phyloP scores from a whole-genome alignment of 2,888 invertebrate species.

The Cylindroiulus punctatus region DNA sequence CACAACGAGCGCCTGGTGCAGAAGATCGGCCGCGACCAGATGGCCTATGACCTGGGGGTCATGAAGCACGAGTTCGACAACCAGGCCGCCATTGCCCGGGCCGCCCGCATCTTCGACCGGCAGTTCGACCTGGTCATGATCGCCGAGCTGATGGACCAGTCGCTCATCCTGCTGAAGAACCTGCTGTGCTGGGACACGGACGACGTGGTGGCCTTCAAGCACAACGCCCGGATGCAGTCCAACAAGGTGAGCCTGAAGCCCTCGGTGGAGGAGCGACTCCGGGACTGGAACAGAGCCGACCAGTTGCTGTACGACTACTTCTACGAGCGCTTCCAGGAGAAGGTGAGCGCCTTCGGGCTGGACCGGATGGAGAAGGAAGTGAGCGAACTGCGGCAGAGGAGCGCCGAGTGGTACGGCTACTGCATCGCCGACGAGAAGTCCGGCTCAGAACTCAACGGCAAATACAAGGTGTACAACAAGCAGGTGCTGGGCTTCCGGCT shows the following conservation, averaged over 20 bases:
- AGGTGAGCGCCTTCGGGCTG: slow-evolving; percentile 56
- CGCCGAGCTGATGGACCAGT: slow-evolving; percentile 63
- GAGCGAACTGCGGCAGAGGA: slow-evolving; percentile 46
- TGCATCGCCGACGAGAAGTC: slow-evolving; percentile 55
- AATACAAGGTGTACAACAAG: slow-evolving; percentile 56
- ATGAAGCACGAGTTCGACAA: slow-evolving; percentile 60
- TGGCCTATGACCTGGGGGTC: slow-evolving; percentile 63
- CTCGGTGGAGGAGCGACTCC: slow-evolving; percentile 59
- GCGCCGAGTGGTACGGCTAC: slow-evolving; percentile 55
- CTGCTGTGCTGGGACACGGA: slow-evolving; percentile 63
- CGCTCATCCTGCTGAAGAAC: slow-evolving; percentile 63
- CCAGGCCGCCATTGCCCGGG: slow-evolving; percentile 59
- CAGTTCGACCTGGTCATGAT: slow-evolving; percentile 64
- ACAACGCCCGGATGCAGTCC: slow-evolving; percentile 61
- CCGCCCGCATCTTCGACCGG: slow-evolving; percentile 61
- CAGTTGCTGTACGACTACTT: slow-evolving; percentile 61
- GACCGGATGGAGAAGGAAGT: slow-evolving; percentile 58
- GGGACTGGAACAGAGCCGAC: slow-evolving; percentile 61
- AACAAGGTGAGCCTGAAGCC: slow-evolving; percentile 59
- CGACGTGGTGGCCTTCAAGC: slow-evolving; percentile 62
- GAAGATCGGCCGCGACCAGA: slow-evolving; percentile 63
- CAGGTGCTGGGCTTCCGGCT: slow-evolving; percentile 58
- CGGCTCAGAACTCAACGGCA: slow-evolving; percentile 31
- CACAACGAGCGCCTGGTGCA: slow-evolving; percentile 53
- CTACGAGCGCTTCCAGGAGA: slow-evolving; percentile 52